phyloP scores from a whole-genome alignment of 2,113 vertebrate genomes.

The Apteryx mantelli region DNA sequence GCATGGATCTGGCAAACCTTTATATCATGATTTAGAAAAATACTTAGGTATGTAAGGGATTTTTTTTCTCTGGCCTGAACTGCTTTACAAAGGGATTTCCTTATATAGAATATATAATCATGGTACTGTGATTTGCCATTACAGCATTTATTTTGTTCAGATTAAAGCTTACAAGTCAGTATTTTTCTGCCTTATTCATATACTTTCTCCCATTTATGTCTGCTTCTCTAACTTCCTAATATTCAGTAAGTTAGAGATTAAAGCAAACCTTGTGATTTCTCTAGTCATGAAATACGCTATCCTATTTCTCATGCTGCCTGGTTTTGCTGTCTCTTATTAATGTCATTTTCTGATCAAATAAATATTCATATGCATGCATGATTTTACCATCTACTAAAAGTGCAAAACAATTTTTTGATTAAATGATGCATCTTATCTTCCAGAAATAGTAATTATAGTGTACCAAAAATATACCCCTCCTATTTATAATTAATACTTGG shows the following conservation, averaged over 20 bases:
- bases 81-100: not conserved
- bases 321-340: not conserved
- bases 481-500: not conserved
- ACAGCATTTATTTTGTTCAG: not conserved
- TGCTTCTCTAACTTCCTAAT: not conserved
- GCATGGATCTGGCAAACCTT: not conserved
- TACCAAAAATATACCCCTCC: not conserved
- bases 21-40: not conserved
- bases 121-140: not conserved
- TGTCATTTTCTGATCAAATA: not conserved
- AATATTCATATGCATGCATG: not conserved
- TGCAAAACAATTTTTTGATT: not conserved
- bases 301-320: not conserved
- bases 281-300: not conserved
- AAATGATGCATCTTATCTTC: not conserved
- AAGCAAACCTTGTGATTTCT: not conserved
- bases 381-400: not conserved
- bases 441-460: not conserved
- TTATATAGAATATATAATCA: not conserved
- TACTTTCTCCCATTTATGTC: not conserved
- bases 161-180: not conserved
- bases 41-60: not conserved
- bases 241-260: not conserved
- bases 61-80: not conserved
- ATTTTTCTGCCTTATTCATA: not conserved